These are phyloP conservation scores for Pomacea maculata DNA, from an alignment of 1,140 invertebrate genomes.

Conservation along the genomic window DNA sequence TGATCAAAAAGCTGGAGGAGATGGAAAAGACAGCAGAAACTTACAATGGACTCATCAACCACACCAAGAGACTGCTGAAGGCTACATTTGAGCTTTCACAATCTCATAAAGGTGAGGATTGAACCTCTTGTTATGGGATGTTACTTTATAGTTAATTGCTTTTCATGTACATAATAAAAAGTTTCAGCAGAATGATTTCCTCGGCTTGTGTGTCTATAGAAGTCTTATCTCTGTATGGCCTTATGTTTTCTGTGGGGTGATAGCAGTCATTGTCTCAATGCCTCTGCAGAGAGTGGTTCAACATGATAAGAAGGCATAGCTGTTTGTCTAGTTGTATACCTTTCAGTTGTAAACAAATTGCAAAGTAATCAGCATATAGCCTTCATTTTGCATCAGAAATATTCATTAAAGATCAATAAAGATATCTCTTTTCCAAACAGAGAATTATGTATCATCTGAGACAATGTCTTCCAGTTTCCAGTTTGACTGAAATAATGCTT, in stretches of 20 bases:
- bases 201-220: no score
- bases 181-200: no score
- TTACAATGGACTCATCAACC: constrained; percentile 80
- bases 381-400: neutral
- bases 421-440: neutral
- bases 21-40: constrained; percentile 79
- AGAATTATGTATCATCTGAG: neutral
- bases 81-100: constrained; percentile 78
- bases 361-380: no score
- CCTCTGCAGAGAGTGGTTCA: no score
- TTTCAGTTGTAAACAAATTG: no score
- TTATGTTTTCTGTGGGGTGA: no score
- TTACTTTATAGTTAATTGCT: neutral
- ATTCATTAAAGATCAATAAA: neutral
- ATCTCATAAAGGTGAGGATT: constrained; percentile 75
- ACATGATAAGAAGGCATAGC: no score
- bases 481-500: no score
- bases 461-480: no score
- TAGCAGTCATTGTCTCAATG: no score
- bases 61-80: constrained; percentile 82
- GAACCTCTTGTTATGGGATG: neutral
- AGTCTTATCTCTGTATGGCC: no score
- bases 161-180: neutral
- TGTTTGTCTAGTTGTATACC: no score
- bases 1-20: constrained; percentile 94